These are phyloP conservation scores for Papilio polyxenes DNA, from an alignment of 1,140 invertebrate species.

Conservation along the genomic window DNA sequence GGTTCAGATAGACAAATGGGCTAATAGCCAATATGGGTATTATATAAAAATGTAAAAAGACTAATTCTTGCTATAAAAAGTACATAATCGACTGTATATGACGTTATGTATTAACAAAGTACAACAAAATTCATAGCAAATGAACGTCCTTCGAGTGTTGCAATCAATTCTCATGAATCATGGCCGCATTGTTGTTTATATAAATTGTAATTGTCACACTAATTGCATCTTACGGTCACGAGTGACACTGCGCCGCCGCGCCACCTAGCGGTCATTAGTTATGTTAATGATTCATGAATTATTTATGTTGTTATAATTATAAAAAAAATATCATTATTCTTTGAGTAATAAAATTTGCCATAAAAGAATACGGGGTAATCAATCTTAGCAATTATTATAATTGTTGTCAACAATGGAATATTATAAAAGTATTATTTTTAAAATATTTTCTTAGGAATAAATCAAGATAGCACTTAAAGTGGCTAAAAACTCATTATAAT, in stretches of 20 bases:
- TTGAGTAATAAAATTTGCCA: background rate
- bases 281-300: conserved; percentile 6
- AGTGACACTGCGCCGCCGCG: background rate
- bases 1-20: too few species aligned
- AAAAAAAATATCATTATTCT: background rate
- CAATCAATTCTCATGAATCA: conserved; percentile 8
- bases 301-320: conserved; percentile 13
- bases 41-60: background rate
- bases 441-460: background rate
- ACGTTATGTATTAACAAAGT: background rate
- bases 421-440: background rate
- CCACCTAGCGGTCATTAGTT: background rate
- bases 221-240: conserved; percentile 5
- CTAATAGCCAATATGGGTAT: background rate
- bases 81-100: background rate
- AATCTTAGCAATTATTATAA: background rate
- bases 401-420: background rate
- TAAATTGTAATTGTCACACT: conserved; percentile 19
- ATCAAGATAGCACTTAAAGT: background rate
- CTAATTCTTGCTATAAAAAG: background rate
- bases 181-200: background rate
- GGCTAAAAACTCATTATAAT: too few species aligned
- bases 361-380: background rate
- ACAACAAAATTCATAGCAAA: background rate
- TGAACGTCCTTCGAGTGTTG: background rate